Conservation (phyloP, 1,140 invertebrate species). For the Plodia interpunctella region DNA sequence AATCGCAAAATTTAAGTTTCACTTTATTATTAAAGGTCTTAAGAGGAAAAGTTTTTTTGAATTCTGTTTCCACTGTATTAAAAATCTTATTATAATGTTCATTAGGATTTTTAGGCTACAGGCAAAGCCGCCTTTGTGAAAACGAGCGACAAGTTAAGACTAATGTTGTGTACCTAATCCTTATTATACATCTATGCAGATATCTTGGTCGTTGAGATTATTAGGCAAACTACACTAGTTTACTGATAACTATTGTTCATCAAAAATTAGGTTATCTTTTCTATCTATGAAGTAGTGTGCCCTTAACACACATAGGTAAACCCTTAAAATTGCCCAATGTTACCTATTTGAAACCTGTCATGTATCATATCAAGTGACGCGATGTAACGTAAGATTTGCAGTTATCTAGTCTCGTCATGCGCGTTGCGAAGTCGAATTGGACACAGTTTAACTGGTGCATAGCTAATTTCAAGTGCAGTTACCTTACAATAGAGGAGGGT, state of each 20-base stretch:
- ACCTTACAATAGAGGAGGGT: slow-evolving; percentile 1
- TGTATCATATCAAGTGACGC: neutral
- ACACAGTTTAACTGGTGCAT: slow-evolving; percentile 4
- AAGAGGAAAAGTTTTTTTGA: too few species aligned
- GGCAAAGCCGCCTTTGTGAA: too few species aligned
- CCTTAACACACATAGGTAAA: neutral
- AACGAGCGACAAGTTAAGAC: too few species aligned
- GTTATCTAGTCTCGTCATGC: slow-evolving; percentile 6
- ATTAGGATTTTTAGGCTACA: too few species aligned
- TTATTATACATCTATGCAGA: too few species aligned
- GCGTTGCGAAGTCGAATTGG: neutral
- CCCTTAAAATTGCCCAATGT: neutral
- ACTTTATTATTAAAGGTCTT: too few species aligned
- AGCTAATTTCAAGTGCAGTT: slow-evolving; percentile 5
- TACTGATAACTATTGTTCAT: neutral
- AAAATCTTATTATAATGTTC: too few species aligned
- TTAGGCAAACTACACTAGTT: neutral
- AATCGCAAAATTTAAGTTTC: too few species aligned
- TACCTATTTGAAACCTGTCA: neutral
- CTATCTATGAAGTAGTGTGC: neutral
- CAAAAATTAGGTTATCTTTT: neutral
- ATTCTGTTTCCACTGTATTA: too few species aligned
- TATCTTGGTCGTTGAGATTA: neutral
- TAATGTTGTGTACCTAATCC: too few species aligned
- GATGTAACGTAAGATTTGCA: slow-evolving; percentile 4